phyloP scores from a whole-genome alignment of 2,113 vertebrate species.

The Oxyura jamaicensis region DNA sequence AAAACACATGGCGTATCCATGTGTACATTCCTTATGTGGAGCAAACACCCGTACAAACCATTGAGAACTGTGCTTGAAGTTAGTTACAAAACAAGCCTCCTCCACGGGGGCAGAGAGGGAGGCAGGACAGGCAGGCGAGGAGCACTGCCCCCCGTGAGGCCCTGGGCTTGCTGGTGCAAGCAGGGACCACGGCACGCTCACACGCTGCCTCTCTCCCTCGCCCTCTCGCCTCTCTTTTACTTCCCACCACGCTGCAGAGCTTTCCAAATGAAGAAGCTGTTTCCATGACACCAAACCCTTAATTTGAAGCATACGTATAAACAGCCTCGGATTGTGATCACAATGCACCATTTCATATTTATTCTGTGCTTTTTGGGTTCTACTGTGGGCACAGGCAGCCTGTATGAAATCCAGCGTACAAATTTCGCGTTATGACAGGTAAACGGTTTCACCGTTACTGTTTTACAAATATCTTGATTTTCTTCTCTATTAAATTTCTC shows the following conservation, averaged over 20 bases:
- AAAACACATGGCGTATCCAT: neutral
- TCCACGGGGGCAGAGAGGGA: neutral
- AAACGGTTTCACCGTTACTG: neutral
- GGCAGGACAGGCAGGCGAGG: neutral
- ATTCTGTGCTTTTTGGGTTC: conserved; percentile 42
- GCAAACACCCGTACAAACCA: neutral
- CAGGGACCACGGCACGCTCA: neutral
- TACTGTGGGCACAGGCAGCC: conserved; percentile 9
- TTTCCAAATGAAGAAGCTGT: conserved; percentile 81
- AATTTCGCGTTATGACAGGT: conserved; percentile 11
- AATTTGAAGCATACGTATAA: conserved; percentile 77
- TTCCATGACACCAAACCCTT: conserved; percentile 82
- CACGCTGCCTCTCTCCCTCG: neutral
- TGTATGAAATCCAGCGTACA: neutral
- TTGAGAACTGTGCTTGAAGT: neutral
- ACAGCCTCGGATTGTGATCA: conserved; percentile 61
- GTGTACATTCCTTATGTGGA: neutral
- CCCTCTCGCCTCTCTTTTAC: conserved; percentile 6
- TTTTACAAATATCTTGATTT: conserved; percentile 57
- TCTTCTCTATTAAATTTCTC: conserved; percentile 49
- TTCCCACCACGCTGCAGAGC: conserved; percentile 65
- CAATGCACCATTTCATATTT: conserved; percentile 64
- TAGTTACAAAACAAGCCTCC: neutral
- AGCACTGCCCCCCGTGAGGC: neutral
- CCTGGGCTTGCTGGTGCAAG: neutral